These are phyloP conservation scores for Peromyscus maniculatus DNA, from an alignment of 2,113 vertebrate species.

Conservation along the genomic window DNA sequence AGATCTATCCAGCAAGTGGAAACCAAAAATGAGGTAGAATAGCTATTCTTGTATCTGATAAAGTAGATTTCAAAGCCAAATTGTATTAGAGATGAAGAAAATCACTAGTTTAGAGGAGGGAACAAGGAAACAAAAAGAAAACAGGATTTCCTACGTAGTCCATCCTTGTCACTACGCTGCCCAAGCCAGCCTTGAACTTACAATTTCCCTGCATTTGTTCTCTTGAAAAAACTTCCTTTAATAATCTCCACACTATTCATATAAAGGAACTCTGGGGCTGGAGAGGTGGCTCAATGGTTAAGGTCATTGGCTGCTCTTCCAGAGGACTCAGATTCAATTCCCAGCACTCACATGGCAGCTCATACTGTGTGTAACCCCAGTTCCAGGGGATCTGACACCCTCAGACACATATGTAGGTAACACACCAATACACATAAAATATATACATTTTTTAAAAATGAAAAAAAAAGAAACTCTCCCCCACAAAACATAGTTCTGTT, in stretches of 20 bases:
- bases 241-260: background rate
- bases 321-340: background rate
- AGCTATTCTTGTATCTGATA: background rate
- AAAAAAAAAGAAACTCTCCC: background rate
- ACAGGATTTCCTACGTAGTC: background rate
- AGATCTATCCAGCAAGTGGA: background rate
- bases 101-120: background rate
- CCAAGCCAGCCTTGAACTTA: background rate
- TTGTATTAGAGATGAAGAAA: background rate
- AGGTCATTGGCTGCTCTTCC: background rate
- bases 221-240: slow-evolving; percentile 9
- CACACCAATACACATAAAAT: background rate
- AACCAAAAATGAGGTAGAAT: background rate
- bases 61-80: background rate
- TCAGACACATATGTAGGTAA: background rate
- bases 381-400: background rate
- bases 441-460: background rate
- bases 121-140: background rate
- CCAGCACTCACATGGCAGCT: background rate
- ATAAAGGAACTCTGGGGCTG: background rate
- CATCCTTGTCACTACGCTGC: background rate
- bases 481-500: background rate
- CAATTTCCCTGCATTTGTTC: background rate
- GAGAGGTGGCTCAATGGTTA: background rate
- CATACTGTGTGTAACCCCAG: background rate